Evolutionary conservation across 2,888 invertebrate genomes (phyloP).

Genomic region (Argynnis bischoffii): DNA sequence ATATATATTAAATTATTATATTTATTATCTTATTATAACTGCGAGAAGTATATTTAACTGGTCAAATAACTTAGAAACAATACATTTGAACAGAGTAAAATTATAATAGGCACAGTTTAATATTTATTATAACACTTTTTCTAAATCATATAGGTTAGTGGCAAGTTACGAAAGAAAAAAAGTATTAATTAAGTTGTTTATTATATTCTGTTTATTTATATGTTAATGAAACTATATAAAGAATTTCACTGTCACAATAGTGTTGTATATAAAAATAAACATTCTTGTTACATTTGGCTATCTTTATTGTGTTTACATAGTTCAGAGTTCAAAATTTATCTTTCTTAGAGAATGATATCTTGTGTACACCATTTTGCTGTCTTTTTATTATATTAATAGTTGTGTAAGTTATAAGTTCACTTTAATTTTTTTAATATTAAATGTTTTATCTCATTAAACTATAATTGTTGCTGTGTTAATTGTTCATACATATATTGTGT

Average conservation of each 20-base stretch:
- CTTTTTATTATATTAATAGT: conserved; percentile 28
- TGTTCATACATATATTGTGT: not conserved
- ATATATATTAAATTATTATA: not conserved
- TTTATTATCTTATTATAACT: too few species aligned
- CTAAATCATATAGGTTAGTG: too few species aligned
- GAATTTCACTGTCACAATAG: not conserved
- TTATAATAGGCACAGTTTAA: too few species aligned
- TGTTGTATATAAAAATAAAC: not conserved
- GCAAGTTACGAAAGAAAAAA: too few species aligned
- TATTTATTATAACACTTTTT: too few species aligned
- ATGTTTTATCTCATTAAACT: not conserved
- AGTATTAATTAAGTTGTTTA: too few species aligned
- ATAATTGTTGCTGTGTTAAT: not conserved
- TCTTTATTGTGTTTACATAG: conserved; percentile 39
- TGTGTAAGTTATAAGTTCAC: conserved; percentile 12
- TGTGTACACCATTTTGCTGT: conserved; percentile 35
- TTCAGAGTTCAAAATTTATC: conserved; percentile 47
- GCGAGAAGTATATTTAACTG: too few species aligned
- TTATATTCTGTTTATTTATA: too few species aligned
- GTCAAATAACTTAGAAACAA: too few species aligned
- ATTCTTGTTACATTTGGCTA: conserved; percentile 9
- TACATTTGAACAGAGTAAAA: too few species aligned
- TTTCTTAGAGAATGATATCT: conserved; percentile 34
- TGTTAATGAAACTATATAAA: not conserved
- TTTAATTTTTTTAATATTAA: not conserved